Base-by-base conservation (phyloP, 2,797 vertebrate genomes). In the Lagodon rhomboides region DNA sequence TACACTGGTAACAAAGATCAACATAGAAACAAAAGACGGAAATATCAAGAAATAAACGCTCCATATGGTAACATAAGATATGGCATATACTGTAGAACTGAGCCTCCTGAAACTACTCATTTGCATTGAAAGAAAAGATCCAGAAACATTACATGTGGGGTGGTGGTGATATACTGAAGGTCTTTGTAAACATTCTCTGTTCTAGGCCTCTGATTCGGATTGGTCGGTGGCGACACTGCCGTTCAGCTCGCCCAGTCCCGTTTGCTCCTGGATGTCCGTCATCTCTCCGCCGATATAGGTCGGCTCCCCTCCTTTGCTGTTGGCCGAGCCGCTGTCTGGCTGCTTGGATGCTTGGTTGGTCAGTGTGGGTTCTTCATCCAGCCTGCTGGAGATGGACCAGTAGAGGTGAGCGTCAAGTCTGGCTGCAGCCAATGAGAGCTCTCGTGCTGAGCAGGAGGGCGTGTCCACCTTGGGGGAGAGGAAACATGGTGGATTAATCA, bases 381-480 rank as follows among this genome's bases (percentile, higher is more conserved):
- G 95, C 61, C 95, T 93, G 92, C 97, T 97, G 86, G 97, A 97
- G 88, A 98, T 97, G 25, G 97, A 98, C 97, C 97, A 98, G 92
- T 97, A 98, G 44, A 98, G 96, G 88, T 98, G 97, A 83, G 97
- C 97, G 0, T 98, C 97, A 0, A 96, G 95, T 51, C 96, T 91
- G 63, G 97, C 97, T 0, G 96, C 92, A 0, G 96, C 95, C 90
- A 97, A 91, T 5, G 97, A 95, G 67, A 98, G 92, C 75, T 98
- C 97, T 25, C 96, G 95, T 1, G 97, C 97, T 0, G 97, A 98
- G 92, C 96, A 96, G 13, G 95, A 94, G 20, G 98, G 97, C 0
- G 97, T 98, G 93, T 95, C 95, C 88, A 99, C 98, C 95, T 96
- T 34, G 0, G 27, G 16, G 55, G 41, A 62, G 3, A 46, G 18